phyloP scores from a whole-genome alignment of 2,797 vertebrate genomes.

The Poliocrania exsul region DNA sequence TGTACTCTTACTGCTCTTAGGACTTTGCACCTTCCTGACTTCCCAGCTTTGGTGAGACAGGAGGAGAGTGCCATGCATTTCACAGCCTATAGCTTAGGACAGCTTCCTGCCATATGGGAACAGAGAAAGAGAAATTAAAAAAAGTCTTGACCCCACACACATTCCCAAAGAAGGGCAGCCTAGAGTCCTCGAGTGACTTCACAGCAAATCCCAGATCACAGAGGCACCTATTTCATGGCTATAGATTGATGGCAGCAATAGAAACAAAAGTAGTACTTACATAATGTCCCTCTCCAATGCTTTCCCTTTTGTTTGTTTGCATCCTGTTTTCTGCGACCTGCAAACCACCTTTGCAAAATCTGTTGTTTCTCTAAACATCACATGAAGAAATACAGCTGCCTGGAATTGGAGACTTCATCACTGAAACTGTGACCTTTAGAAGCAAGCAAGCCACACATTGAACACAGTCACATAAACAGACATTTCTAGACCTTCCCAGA shows the following conservation, averaged over 20 bases:
- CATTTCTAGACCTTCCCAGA: not conserved
- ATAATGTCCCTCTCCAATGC: not conserved
- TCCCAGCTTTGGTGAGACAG: not conserved
- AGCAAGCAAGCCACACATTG: not conserved
- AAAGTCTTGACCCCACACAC: not conserved
- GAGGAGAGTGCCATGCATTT: not conserved
- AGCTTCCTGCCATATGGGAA: not conserved
- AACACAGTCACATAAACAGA: not conserved
- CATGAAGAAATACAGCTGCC: not conserved
- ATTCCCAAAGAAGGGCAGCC: not conserved
- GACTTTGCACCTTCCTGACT: not conserved
- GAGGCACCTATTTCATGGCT: not conserved
- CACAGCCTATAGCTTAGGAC: not conserved
- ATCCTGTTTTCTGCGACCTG: not conserved
- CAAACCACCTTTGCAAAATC: fast-evolving
- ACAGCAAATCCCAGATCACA: not conserved
- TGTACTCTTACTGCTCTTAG: not conserved
- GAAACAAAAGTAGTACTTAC: not conserved
- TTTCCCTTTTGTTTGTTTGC: not conserved
- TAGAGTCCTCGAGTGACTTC: not conserved
- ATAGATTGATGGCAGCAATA: not conserved
- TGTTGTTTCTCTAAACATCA: fast-evolving
- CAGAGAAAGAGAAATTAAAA: not conserved
- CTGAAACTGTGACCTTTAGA: not conserved
- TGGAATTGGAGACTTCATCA: not conserved